Percentiles rank a stretch among this genome's conserved stretches.
These are phyloP conservation scores for Rhabditoides inermis DNA, from an alignment of 2,888 invertebrate genomes.

Conservation along the genomic window DNA sequence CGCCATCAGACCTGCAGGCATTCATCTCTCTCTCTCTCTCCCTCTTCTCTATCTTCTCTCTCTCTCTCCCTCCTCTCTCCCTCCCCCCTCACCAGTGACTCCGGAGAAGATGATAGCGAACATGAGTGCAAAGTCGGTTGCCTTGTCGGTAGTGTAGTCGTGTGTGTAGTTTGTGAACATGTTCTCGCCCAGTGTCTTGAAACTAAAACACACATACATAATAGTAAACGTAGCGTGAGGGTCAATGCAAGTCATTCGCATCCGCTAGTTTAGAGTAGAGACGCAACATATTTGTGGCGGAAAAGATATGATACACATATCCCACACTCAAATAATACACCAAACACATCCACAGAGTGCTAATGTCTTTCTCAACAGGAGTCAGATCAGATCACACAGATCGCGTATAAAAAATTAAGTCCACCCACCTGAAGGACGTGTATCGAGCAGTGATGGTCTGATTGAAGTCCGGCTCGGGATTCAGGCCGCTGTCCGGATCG, in stretches of 20 bases:
- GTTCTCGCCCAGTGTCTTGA: constrained; percentile 69
- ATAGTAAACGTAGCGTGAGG: no score
- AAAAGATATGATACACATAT: no score
- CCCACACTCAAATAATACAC: no score
- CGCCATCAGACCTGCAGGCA: constrained; percentile 71
- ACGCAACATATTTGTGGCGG: no score
- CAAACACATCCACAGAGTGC: no score
- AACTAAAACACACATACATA: constrained; percentile 32
- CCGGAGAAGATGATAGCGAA: constrained; percentile 97
- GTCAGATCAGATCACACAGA: no score
- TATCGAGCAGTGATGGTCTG: constrained; percentile 38
- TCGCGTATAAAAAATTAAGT: no score
- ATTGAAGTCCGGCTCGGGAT: constrained; percentile 33
- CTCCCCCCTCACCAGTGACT: constrained; percentile 69
- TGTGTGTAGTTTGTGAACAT: constrained; percentile 61
- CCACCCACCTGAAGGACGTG: constrained; percentile 46
- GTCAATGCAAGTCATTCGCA: no score
- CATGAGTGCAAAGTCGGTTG: constrained; percentile 80
- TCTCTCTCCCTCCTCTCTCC: constrained; percentile 65
- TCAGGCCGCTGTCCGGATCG: constrained; percentile 32
- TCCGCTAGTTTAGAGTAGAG: no score
- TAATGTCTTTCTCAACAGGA: no score
- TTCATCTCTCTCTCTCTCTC: no score
- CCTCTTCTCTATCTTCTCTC: constrained; percentile 98
- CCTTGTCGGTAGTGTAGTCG: constrained; percentile 67